These are phyloP conservation scores for Oscarella lobularis DNA, from an alignment of 37 sponge, comb jelly and placozoan genomes.

Conservation along the genomic window DNA sequence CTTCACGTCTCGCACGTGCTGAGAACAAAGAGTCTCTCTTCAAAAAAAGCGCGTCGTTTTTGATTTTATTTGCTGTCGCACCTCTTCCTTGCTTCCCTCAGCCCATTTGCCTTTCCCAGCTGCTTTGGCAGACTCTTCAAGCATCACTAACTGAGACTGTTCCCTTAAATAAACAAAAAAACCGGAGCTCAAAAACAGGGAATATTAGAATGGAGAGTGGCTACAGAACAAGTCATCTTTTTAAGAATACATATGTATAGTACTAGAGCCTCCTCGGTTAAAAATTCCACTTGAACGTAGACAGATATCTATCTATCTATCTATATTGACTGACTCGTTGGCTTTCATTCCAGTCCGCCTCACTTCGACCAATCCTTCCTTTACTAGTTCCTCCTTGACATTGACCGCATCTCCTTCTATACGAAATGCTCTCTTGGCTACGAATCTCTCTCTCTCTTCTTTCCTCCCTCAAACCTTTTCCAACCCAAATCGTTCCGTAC, in stretches of 20 bases:
- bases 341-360: not conserved
- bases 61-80: not conserved
- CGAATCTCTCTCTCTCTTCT: not conserved
- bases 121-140: conserved; percentile 52
- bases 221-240: not conserved
- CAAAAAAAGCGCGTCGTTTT: not conserved
- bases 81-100: not conserved
- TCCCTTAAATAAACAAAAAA: conserved; percentile 24
- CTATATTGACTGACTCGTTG: not conserved
- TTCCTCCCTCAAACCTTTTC: conserved; percentile 5
- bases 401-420: not conserved
- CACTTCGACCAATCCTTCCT: not conserved
- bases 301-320: not conserved
- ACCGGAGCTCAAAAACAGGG: not conserved
- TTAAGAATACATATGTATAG: not conserved
- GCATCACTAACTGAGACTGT: conserved; percentile 14
- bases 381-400: not conserved
- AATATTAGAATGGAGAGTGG: not conserved
- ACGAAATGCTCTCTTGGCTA: not conserved
- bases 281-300: not conserved
- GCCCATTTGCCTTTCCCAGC: conserved; percentile 46
- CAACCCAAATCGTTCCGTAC: conserved; percentile 30
- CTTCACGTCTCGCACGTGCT: conserved; percentile 38
- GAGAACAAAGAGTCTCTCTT: not conserved
- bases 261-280: too few relatives aligned